Evolutionary conservation across 2,113 vertebrate species (phyloP).

Genomic region (Laticauda laticaudata): DNA sequence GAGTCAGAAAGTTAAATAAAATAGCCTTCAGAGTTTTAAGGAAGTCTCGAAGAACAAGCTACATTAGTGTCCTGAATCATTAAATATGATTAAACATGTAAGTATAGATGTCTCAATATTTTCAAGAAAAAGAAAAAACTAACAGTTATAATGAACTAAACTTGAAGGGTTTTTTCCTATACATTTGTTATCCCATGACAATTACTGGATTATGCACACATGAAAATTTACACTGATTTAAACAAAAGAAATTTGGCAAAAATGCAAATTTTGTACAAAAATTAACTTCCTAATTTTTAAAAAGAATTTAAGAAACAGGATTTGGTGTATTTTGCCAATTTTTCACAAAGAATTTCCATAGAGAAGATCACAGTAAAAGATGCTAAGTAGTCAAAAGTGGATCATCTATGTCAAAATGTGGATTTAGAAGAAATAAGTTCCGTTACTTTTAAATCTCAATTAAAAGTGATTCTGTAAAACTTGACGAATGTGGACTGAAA

Average conservation of each 20-base stretch:
- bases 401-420: background rate
- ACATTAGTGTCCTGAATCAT: constrained; percentile 21
- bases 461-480: background rate
- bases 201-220: background rate
- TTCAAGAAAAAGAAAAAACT: background rate
- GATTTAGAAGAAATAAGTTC: background rate
- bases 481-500: background rate
- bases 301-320: background rate
- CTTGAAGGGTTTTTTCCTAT: background rate
- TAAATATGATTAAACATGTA: background rate
- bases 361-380: background rate
- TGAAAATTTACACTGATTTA: background rate
- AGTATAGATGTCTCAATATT: background rate
- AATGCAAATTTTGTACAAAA: background rate
- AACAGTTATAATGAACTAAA: background rate
- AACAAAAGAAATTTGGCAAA: background rate
- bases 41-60: constrained; percentile 4
- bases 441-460: background rate
- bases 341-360: background rate
- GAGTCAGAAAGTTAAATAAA: constrained; percentile 63
- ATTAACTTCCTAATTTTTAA: background rate
- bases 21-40: constrained; percentile 46
- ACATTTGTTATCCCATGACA: background rate
- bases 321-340: background rate
- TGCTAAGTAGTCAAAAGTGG: background rate